These are phyloP conservation scores for Leptonema lineaticorne DNA, from an alignment of 1,140 invertebrate genomes.

Conservation along the genomic window DNA sequence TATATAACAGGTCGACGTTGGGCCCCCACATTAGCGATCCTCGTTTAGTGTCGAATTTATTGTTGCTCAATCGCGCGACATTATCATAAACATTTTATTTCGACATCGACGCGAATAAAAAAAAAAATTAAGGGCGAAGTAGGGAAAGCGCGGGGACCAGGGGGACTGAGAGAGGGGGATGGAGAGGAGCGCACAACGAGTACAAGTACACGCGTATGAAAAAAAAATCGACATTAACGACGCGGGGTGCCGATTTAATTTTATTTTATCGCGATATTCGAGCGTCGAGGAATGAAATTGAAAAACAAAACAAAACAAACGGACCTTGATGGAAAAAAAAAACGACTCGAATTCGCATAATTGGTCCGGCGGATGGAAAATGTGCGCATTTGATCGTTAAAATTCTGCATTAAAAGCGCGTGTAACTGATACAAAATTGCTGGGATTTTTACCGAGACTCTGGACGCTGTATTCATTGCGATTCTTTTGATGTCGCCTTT, in stretches of 20 bases:
- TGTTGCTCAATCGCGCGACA: constrained; percentile 14
- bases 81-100: constrained; percentile 10
- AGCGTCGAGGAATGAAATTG: no score
- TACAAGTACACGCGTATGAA: background rate
- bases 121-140: background rate
- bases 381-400: constrained; percentile 24
- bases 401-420: constrained; percentile 24
- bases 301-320: no score
- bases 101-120: background rate
- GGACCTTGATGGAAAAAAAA: background rate
- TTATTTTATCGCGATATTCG: background rate
- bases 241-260: no score
- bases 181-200: background rate
- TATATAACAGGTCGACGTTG: background rate
- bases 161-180: background rate
- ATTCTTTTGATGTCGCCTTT: constrained; percentile 18
- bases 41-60: constrained; percentile 14
- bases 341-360: background rate
- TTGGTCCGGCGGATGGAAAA: constrained; percentile 4
- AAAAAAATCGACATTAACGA: no score
- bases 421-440: constrained; percentile 26
- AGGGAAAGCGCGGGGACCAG: no score
- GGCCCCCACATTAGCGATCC: constrained; percentile 3
- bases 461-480: background rate
- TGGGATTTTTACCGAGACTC: constrained; percentile 18